Evolutionary conservation across 2,797 vertebrate genomes (phyloP).

Genomic region (Orestias chungarensis): DNA sequence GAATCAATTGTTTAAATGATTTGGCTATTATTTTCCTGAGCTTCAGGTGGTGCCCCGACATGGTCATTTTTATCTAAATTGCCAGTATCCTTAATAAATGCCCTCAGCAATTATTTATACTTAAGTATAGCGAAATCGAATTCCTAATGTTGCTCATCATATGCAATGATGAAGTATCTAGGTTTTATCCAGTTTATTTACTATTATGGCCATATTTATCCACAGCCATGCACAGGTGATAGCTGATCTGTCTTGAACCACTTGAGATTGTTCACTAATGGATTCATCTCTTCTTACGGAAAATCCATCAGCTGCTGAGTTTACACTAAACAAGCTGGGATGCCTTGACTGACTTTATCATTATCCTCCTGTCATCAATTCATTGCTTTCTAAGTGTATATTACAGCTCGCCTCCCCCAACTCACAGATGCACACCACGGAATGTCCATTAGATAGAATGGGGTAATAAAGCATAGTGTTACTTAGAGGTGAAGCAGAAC

Average conservation of each 20-base stretch:
- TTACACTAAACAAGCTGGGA: conserved; percentile 36
- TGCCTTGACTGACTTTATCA: conserved; percentile 32
- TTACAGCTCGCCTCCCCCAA: neutral
- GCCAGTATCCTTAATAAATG: no score
- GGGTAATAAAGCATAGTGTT: conserved; percentile 52
- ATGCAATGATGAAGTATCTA: neutral
- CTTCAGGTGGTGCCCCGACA: no score
- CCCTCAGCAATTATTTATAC: no score
- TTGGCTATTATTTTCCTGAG: no score
- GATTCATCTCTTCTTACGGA: conserved; percentile 16
- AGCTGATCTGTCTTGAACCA: neutral
- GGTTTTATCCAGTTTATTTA: neutral
- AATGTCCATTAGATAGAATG: conserved; percentile 41
- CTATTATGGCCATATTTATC: neutral
- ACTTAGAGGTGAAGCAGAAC: conserved; percentile 56
- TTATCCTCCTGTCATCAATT: conserved; percentile 33
- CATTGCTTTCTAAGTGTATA: conserved; percentile 18
- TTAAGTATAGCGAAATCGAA: no score
- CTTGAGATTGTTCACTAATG: conserved; percentile 13
- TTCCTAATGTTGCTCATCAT: no score
- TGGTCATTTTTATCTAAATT: no score
- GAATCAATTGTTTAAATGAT: no score
- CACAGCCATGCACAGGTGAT: neutral
- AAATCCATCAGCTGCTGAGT: conserved; percentile 47
- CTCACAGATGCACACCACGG: conserved; percentile 25